Conservation (phyloP, 2,113 vertebrate genomes). For the Nibea albiflora region DNA sequence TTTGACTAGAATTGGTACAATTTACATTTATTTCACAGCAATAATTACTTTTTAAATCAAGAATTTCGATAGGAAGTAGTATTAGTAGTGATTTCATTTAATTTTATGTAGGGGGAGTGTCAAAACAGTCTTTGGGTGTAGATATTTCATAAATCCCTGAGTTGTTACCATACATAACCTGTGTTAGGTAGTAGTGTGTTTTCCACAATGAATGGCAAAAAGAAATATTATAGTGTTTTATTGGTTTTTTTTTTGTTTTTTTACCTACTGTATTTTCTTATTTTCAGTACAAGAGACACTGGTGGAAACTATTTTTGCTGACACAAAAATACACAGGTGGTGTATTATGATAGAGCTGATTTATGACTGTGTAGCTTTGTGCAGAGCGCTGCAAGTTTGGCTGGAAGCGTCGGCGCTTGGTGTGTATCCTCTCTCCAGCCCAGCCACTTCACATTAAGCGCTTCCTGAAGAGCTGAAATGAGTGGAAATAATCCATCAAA, state of each 20-base stretch:
- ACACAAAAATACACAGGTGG: constrained; percentile 44
- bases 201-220: not conserved
- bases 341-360: constrained; percentile 51
- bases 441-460: constrained; percentile 67
- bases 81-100: too few relatives aligned
- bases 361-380: constrained; percentile 41
- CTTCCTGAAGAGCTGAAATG: constrained; percentile 64
- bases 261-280: not conserved
- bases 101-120: too few relatives aligned
- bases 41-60: not conserved
- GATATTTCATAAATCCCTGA: not conserved
- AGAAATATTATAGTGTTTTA: too few relatives aligned
- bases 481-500: constrained; percentile 74
- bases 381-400: constrained; percentile 22
- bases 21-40: not conserved
- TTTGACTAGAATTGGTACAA: not conserved
- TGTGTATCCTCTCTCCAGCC: constrained; percentile 49
- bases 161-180: not conserved
- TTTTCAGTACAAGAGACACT: not conserved
- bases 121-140: too few relatives aligned
- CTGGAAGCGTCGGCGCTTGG: constrained; percentile 50
- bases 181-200: not conserved
- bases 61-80: not conserved
- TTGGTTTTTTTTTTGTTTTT: too few relatives aligned
- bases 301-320: constrained; percentile 46